These are phyloP conservation scores for Theocolax elegans DNA, from an alignment of 1,140 invertebrate genomes.

Conservation along the genomic window DNA sequence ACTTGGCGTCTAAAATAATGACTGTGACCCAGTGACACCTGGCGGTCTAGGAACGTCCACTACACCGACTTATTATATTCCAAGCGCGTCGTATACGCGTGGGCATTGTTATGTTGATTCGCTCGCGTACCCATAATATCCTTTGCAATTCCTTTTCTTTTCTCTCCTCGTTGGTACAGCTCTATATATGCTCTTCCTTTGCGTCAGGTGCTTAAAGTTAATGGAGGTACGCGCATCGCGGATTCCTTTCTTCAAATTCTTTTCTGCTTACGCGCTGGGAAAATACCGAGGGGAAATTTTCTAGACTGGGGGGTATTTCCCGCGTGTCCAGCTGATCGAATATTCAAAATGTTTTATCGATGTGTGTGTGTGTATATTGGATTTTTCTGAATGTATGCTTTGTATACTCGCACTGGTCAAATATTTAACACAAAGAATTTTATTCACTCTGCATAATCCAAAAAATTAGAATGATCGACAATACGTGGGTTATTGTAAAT, in stretches of 20 bases:
- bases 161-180: background rate
- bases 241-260: conserved; percentile 2
- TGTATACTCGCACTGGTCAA: too few relatives aligned
- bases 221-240: background rate
- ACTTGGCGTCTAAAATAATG: background rate
- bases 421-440: too few relatives aligned
- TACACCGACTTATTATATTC: conserved; percentile 4
- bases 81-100: background rate
- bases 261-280: background rate
- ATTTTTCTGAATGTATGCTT: too few relatives aligned
- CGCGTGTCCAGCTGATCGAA: too few relatives aligned
- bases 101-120: conserved; percentile 30
- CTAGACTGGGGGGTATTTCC: too few relatives aligned
- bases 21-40: background rate
- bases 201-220: conserved; percentile 15
- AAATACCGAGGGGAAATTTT: background rate
- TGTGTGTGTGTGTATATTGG: too few relatives aligned
- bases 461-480: too few relatives aligned
- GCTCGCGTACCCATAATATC: background rate
- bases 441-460: too few relatives aligned
- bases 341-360: too few relatives aligned
- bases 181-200: too few relatives aligned
- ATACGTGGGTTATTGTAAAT: background rate
- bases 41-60: background rate
- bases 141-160: background rate